phyloP scores from a whole-genome alignment of 2,888 invertebrate species.

The Xiphydria camelus region DNA sequence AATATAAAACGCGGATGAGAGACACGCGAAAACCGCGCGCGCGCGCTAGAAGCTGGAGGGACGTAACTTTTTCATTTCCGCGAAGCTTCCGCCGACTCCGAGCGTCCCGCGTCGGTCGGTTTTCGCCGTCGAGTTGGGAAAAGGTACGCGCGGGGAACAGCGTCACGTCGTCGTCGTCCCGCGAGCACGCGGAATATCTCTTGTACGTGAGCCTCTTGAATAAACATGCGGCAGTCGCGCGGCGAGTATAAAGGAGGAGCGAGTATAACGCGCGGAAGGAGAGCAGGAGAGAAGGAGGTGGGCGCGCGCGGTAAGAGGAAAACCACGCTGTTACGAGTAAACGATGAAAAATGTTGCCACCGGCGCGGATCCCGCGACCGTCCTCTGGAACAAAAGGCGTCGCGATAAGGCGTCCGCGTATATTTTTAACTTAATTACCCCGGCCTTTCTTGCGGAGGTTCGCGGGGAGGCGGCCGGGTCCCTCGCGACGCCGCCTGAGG shows the following conservation, averaged over 20 bases:
- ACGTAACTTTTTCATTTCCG: conserved; percentile 55
- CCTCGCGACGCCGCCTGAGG: no score
- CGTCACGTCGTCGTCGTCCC: neutral
- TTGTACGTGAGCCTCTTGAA: conserved; percentile 55
- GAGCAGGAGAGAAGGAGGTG: conserved; percentile 9
- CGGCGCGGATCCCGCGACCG: conserved; percentile 4
- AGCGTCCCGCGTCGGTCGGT: conserved; percentile 3
- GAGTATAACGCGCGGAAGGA: conserved; percentile 19
- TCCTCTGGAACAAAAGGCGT: conserved; percentile 17
- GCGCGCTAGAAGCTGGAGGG: conserved; percentile 13
- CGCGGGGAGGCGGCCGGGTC: no score
- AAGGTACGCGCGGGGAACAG: neutral
- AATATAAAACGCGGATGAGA: neutral
- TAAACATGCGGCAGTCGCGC: conserved; percentile 49
- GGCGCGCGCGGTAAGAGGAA: conserved; percentile 17
- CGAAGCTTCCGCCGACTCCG: conserved; percentile 39
- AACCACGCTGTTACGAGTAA: conserved; percentile 41
- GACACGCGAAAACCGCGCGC: neutral
- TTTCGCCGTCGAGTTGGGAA: neutral
- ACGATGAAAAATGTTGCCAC: conserved; percentile 51
- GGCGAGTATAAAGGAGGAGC: conserved; percentile 34
- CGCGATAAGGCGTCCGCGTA: conserved; percentile 35
- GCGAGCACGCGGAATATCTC: conserved; percentile 50
- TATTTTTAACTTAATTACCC: conserved; percentile 18
- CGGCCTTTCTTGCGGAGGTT: neutral